Evolutionary conservation across 2,888 invertebrate genomes (phyloP).

Genomic region (Drosophila antonietae): DNA sequence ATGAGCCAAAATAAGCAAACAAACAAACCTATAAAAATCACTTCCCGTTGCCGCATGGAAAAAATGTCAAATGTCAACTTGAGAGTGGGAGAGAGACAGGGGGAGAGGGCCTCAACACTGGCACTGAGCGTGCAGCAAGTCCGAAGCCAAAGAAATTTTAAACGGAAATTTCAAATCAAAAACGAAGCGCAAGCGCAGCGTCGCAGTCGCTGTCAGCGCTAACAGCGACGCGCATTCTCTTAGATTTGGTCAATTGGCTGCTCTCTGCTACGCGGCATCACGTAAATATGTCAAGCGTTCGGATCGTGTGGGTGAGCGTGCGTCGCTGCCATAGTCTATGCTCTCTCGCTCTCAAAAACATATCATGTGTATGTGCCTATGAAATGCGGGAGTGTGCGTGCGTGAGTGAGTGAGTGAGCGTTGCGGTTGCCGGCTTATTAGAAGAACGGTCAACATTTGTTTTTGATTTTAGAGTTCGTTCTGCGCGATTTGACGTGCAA

Average conservation of each 20-base stretch:
- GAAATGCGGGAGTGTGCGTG: constrained; percentile 7
- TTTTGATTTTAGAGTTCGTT: constrained; percentile 65
- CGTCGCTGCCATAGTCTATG: constrained; percentile 31
- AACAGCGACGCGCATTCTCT: constrained; percentile 26
- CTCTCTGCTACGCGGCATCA: constrained; percentile 52
- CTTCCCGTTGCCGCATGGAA: constrained; percentile 61
- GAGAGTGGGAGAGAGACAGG: neutral
- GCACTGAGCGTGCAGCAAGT: constrained; percentile 25
- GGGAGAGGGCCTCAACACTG: constrained; percentile 9
- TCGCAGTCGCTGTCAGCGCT: constrained; percentile 20
- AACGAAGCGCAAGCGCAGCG: constrained; percentile 52
- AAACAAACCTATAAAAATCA: constrained; percentile 73
- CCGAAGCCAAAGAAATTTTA: constrained; percentile 64
- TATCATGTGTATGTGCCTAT: neutral
- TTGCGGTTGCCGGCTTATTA: constrained; percentile 63
- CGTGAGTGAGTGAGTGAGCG: neutral
- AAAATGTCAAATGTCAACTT: constrained; percentile 72
- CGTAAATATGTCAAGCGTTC: constrained; percentile 70
- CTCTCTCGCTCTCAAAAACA: constrained; percentile 9
- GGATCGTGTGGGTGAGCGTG: constrained; percentile 67
- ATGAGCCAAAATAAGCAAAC: constrained; percentile 56
- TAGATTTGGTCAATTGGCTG: constrained; percentile 55
- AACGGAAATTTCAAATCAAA: constrained; percentile 75
- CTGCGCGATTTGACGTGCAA: constrained; percentile 70
- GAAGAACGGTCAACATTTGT: constrained; percentile 77